Percentiles rank a stretch among this genome's conserved stretches.
phyloP scores from a whole-genome alignment of 1,140 invertebrate genomes.

The Polyergus mexicanus region DNA sequence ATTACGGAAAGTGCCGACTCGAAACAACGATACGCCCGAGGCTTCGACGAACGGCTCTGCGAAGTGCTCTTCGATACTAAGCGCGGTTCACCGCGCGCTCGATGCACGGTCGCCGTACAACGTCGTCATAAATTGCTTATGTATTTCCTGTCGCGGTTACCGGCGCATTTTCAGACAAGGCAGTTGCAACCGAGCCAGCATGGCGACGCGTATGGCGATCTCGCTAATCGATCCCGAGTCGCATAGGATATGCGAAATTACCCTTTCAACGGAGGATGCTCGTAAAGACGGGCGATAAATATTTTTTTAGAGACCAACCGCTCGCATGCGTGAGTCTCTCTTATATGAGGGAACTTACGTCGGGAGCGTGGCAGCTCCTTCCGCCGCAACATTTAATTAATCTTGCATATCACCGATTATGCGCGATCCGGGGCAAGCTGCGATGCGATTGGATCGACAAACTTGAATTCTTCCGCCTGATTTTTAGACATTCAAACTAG shows the following conservation, averaged over 20 bases:
- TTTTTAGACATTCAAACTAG: not conserved
- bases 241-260: slow-evolving; percentile 67
- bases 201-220: slow-evolving; percentile 69
- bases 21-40: not conserved
- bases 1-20: slow-evolving; percentile 44
- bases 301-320: not conserved
- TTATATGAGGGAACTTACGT: slow-evolving; percentile 21
- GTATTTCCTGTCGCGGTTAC: slow-evolving; percentile 77
- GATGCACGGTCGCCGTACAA: slow-evolving; percentile 66
- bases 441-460: not conserved
- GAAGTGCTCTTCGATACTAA: slow-evolving; percentile 67
- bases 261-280: slow-evolving; percentile 65
- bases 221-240: slow-evolving; percentile 69
- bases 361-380: slow-evolving; percentile 26
- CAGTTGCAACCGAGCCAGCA: slow-evolving; percentile 60
- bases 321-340: not conserved
- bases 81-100: slow-evolving; percentile 65
- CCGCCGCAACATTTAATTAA: slow-evolving; percentile 32
- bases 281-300: slow-evolving; percentile 59
- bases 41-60: not conserved
- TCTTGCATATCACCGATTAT: slow-evolving; percentile 32
- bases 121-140: slow-evolving; percentile 75
- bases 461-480: not conserved
- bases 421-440: not conserved
- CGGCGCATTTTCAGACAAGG: slow-evolving; percentile 58